Evolutionary conservation across 2,113 vertebrate genomes (phyloP), one percentile per base, ranked within the genome.

Genomic region (Cairina moschata): DNA sequence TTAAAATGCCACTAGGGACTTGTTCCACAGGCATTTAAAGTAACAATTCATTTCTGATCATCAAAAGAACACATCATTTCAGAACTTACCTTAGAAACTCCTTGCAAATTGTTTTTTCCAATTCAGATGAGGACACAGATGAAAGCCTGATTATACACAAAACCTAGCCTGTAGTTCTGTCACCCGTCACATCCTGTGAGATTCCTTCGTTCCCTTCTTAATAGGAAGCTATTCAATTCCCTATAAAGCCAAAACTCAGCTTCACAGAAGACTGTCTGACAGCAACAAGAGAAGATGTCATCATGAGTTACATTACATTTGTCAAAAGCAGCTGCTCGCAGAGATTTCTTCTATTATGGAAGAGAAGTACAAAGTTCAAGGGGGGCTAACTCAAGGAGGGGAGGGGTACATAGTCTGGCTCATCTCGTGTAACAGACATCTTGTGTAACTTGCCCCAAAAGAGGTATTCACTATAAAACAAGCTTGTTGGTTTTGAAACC

Each of bases 201-300:
- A 87, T 55, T 79, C 63, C 58, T 79, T 77, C 71, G 67, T 93
- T 87, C 66, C 78, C 59, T 77, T 90, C 83, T 82, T 92, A 56
- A 72, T 12, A 65, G 83, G 58, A 91, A 94, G 77, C 77, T 79
- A 89, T 79, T 95, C 60, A 95, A 84, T 76, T 91, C 94, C 89
- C 89, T 82, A 36, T 50, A 90, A 92, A 87, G 82, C 75, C 87
- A 92, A 91, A 91, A 90, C 72, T 94, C 86, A 67, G 21, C 76
- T 91, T 80, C 71, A 93, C 78, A 87, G 88, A 95, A 91, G 87
- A 73, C 63, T 48, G 42, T 78, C 56, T 95, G 96, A 95, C 95
- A 97, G 89, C 71, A 91, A 95, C 83, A 90, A 80, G 89, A 94
- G 59, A 92, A 59, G 40, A 91, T 69, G 91, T 77, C 94, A 91